Base-by-base conservation (phyloP, 23 tunicate genomes). In the Trididemnum nubilum region DNA sequence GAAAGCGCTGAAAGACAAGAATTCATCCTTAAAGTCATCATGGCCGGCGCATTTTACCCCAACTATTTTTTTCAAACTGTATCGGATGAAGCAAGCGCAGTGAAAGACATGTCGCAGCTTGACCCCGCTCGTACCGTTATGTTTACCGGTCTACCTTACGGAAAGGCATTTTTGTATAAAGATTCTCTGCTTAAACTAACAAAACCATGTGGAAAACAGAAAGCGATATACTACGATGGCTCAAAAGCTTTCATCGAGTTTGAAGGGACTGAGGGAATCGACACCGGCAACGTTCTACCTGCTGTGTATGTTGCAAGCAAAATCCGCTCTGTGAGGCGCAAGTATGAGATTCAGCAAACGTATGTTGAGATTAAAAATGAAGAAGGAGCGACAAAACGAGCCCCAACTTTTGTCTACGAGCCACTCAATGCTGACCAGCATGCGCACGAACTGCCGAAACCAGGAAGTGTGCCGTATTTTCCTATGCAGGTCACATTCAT, bases 21-120 rank as follows among this genome's bases (percentile, higher is more conserved):
- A 50, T 51, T 83, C 3, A 83, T 83, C 40, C 32, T 83, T 0
- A 83, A 88, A 72, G 49, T 92, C 23, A 86, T 73, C 0, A 87
- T 92, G 86, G 91, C 92, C 18, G 97, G 89, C 5, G 89, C 97
- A 22, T 87, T 87, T 64, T 92, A 92, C 52, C 97, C 97, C 21
- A 92, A 92, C 32, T 92, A 87, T 64, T 92, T 92, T 78, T 51
- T 34, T 31, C 82, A 67, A 28, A 33, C 82, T 19, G 49, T 32
- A 9, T 35, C 81, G 1, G 96, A 90, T 35, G 96, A 90, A 36
- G 65, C 35, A 36, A 36, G 57, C 0, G 73, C 80, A 0, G 37
- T 85, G 39, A 90, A 90, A 52, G 86, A 90, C 0, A 85, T 90
- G 79, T 85, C 86, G 22, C 35, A 44, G 71, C 78, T 90, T 9